Evolutionary conservation across 2,113 vertebrate species (phyloP), one percentile per base, ranked within the genome.

Genomic region (Phoenicopterus ruber): DNA sequence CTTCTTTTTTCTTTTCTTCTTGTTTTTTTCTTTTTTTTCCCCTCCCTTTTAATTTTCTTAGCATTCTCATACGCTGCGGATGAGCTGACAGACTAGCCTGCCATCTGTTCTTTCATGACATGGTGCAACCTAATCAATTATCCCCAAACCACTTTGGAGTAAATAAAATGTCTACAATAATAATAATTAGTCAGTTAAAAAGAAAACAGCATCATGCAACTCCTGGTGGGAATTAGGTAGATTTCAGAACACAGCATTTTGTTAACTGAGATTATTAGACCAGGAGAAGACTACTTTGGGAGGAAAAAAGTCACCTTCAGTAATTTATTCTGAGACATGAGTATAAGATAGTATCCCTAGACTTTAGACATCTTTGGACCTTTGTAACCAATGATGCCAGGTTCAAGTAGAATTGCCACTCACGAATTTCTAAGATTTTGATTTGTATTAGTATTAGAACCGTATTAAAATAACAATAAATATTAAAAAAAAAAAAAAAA

Each of bases 101-200:
- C 98, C 99, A 98, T 99, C 99, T 99, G 98, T 98, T 99, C 98
- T 98, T 98, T 98, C 98, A 97, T 98, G 98, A 98, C 98, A 96
- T 97, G 97, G 97, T 98, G 98, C 98, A 98, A 98, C 97, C 97
- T 98, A 98, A 99, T 99, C 98, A 99, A 98, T 98, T 98, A 98
- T 93, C 62, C 84, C 79, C 96, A 95, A 96, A 94, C 71, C 92
- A 86, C 93, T 96, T 96, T 58, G 94, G 86, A 97, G 95, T 97
- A 97, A 98, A 98, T 97, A 97, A 94, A 94, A 97, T 92, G 92
- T 97, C 97, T 95, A 97, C 92, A 85, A 95, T 93, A 96, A 97
- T 97, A 97, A 97, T 93, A 96, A 97, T 97, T 97, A 97, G 91
- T 59, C 94, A 84, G 86, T 87, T 92, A 94, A 97, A 98, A 97